phyloP scores from a whole-genome alignment of 2,888 invertebrate species.

The Ctena decussata region DNA sequence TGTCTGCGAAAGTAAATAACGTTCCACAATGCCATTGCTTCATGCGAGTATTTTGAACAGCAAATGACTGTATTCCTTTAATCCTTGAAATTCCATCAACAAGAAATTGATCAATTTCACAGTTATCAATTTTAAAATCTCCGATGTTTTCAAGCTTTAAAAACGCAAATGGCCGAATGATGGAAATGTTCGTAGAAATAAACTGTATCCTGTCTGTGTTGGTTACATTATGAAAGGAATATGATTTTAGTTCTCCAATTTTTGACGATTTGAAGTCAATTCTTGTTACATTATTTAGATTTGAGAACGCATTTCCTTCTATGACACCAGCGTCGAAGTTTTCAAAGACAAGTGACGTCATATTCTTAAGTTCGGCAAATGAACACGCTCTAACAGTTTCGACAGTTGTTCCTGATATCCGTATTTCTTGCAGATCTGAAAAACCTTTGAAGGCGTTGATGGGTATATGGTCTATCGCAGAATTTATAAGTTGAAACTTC shows the following conservation, averaged over 20 bases:
- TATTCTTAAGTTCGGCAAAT: constrained; percentile 48
- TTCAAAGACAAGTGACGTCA: constrained; percentile 32
- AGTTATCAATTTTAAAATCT: constrained; percentile 16
- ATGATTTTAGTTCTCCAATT: constrained; percentile 43
- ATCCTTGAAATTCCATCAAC: constrained; percentile 37
- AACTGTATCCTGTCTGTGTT: constrained; percentile 21
- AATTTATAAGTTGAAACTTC: constrained; percentile 34
- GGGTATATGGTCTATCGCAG: constrained; percentile 33
- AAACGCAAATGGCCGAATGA: constrained; percentile 42
- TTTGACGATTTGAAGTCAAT: constrained; percentile 23
- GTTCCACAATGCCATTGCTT: constrained; percentile 58
- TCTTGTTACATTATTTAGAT: constrained; percentile 33
- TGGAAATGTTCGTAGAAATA: constrained; percentile 17
- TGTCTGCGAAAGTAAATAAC: not conserved
- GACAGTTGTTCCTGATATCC: constrained; percentile 19
- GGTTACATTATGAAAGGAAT: constrained; percentile 44
- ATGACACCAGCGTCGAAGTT: constrained; percentile 26
- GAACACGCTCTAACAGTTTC: constrained; percentile 50
- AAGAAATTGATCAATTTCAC: constrained; percentile 29
- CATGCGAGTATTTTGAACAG: constrained; percentile 25
- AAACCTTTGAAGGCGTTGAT: constrained; percentile 42
- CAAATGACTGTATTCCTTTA: not conserved
- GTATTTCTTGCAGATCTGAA: constrained; percentile 18
- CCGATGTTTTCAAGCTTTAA: constrained; percentile 25
- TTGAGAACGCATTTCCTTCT: constrained; percentile 60